Conservation (phyloP, 2,797 vertebrate species). For the Saxicola maurus region DNA sequence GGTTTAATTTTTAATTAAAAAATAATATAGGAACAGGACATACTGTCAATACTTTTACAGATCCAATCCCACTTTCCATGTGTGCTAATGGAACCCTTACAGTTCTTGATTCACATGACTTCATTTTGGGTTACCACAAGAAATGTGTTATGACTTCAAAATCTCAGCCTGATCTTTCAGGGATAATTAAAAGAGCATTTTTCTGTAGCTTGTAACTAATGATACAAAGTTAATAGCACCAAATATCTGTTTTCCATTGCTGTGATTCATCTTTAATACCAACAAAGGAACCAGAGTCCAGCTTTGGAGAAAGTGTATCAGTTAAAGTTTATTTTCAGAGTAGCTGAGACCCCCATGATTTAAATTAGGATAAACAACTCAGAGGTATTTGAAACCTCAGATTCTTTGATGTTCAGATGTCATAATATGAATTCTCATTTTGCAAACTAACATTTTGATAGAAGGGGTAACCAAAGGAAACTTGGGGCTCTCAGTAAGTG, state of each 20-base stretch:
- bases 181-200: neutral
- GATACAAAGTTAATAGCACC: neutral
- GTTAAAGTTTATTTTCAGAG: neutral
- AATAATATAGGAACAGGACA: neutral
- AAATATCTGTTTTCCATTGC: neutral
- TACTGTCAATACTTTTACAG: neutral
- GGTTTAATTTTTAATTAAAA: conserved; percentile 58
- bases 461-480: neutral
- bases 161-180: neutral
- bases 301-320: neutral
- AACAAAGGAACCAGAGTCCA: neutral
- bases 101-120: neutral
- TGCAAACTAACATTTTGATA: neutral
- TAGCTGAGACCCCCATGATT: neutral
- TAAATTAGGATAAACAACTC: neutral
- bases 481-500: neutral
- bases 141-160: neutral
- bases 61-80: neutral
- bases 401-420: neutral
- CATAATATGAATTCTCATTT: neutral
- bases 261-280: neutral
- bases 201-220: neutral
- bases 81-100: neutral
- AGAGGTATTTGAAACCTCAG: neutral
- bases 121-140: neutral